Evolutionary conservation across 1,140 invertebrate species (phyloP).

Genomic region (Danaus plexippus): DNA sequence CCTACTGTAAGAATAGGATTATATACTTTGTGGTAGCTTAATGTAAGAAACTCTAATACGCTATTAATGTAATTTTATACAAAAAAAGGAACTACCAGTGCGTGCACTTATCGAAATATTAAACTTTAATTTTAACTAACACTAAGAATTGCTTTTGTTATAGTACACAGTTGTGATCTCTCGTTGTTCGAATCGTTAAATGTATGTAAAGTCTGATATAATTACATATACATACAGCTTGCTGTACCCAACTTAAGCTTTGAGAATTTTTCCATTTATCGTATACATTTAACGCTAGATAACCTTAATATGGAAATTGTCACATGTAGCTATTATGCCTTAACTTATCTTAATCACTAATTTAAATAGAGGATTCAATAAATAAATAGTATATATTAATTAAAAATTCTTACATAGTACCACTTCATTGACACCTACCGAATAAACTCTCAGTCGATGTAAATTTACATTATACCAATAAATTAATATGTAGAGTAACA

Average conservation of each 20-base stretch:
- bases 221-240: background rate
- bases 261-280: background rate
- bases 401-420: constrained; percentile 30
- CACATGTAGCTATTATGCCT: constrained; percentile 38
- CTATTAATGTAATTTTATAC: constrained; percentile 48
- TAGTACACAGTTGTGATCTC: background rate
- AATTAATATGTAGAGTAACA: too few relatives aligned
- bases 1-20: constrained; percentile 23
- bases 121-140: constrained; percentile 10
- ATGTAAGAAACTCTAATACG: constrained; percentile 25
- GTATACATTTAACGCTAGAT: constrained; percentile 25
- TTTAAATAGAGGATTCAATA: constrained; percentile 62
- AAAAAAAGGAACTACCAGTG: constrained; percentile 64
- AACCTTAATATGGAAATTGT: constrained; percentile 60
- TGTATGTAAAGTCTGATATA: too few relatives aligned
- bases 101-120: constrained; percentile 52
- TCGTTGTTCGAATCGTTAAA: too few relatives aligned
- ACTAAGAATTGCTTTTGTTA: constrained; percentile 14
- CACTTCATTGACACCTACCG: constrained; percentile 12
- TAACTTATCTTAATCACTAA: constrained; percentile 35
- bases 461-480: too few relatives aligned
- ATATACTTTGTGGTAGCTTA: constrained; percentile 18
- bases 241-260: background rate
- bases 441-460: too few relatives aligned
- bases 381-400: constrained; percentile 70